Evolutionary conservation across 2,797 vertebrate species (phyloP).

Genomic region (Neosalanx taihuensis): DNA sequence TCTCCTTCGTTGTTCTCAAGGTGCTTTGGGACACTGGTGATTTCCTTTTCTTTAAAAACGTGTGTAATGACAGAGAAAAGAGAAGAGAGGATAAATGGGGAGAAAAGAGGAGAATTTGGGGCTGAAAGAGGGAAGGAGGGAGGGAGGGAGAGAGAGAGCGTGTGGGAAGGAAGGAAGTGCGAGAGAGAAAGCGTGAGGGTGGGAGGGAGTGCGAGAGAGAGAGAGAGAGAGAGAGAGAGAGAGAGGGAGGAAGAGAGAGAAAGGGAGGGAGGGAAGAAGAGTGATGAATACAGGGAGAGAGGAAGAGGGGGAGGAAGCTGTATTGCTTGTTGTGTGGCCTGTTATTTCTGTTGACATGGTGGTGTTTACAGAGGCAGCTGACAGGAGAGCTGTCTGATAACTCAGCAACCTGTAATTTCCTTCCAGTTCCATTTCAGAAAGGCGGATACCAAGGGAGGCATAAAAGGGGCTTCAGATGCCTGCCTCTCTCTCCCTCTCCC

Average conservation of each 20-base stretch:
- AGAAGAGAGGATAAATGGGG: too few species aligned
- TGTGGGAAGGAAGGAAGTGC: neutral
- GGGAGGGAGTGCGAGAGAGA: neutral
- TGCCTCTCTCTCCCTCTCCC: neutral
- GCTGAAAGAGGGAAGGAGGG: neutral
- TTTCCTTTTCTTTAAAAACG: too few species aligned
- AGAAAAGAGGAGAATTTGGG: too few species aligned
- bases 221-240: neutral
- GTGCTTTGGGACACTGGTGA: too few species aligned
- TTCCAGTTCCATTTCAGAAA: too few species aligned
- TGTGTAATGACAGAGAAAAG: neutral
- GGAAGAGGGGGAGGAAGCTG: constrained; percentile 14
- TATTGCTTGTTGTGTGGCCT: constrained; percentile 21
- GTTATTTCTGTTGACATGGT: constrained; percentile 50
- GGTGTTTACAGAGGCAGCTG: constrained; percentile 35
- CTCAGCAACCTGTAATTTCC: too few species aligned
- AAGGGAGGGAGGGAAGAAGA: constrained; percentile 15
- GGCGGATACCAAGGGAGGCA: too few species aligned
- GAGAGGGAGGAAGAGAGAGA: too few species aligned
- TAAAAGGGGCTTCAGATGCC: too few species aligned
- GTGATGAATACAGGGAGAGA: constrained; percentile 10
- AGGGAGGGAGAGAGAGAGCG: neutral
- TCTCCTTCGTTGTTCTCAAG: neutral
- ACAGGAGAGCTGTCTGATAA: constrained; percentile 2
- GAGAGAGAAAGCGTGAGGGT: too few species aligned